A percentile compares a stretch with the other conserved stretches of the same genome.
phyloP scores from a whole-genome alignment of 2,888 invertebrate species.

The Hypercompe scribonia region DNA sequence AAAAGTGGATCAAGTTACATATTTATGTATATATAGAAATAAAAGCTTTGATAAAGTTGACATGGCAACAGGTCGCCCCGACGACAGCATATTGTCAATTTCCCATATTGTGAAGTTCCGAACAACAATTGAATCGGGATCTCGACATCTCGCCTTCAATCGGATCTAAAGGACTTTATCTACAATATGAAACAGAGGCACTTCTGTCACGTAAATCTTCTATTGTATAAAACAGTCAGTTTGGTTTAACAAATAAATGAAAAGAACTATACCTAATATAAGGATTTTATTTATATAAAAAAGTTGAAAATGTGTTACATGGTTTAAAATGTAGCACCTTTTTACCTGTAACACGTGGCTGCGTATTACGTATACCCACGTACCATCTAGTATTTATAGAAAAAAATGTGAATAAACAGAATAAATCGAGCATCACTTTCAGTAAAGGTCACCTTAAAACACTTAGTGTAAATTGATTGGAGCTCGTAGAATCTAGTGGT shows the following conservation, averaged over 20 bases:
- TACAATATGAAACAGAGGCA: conserved; percentile 57
- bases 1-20: conserved; percentile 20
- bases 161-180: conserved; percentile 66
- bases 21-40: conserved; percentile 42
- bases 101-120: conserved; percentile 68
- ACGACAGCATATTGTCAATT: conserved; percentile 70
- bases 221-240: conserved; percentile 29
- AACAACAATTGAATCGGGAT: conserved; percentile 69
- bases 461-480: no score
- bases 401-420: neutral
- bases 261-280: neutral
- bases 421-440: no score
- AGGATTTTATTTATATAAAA: neutral
- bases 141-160: conserved; percentile 64
- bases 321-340: neutral
- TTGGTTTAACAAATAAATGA: neutral
- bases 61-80: conserved; percentile 67
- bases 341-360: neutral
- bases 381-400: neutral
- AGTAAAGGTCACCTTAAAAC: no score
- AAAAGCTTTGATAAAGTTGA: conserved; percentile 56
- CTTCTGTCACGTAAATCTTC: conserved; percentile 47
- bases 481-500: no score
- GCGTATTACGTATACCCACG: neutral
- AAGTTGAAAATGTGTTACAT: no score